Evolutionary conservation across 1,140 invertebrate species (phyloP), one percentile per base, ranked within the genome.

Genomic region (Caenorhabditis remanei): DNA sequence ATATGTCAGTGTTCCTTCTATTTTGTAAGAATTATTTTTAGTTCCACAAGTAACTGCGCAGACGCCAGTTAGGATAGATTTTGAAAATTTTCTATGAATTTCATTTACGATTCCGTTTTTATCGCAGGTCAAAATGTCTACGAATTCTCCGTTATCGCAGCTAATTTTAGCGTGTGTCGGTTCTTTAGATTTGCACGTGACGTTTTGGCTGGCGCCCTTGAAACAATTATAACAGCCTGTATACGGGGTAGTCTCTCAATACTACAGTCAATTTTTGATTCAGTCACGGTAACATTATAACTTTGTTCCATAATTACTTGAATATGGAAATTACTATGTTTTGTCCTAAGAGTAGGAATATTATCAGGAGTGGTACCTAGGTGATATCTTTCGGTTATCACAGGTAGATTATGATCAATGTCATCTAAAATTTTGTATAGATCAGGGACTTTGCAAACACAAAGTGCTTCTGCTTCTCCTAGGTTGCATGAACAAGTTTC

Each of bases 341-440:
- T 58, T 14, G 55, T 58, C n/a, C 55, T 58, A 6, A 58, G 6
- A 4, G 19, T 58, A 19, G 55, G 55, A n/a, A 58, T 19, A 4
- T 58, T 58, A n/a, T 58, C 55, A 16, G 11, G 55, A 0, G 55
- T 19, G 11, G n/a, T 14, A 19, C 19, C 19, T n/a, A 58, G 1
- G 13, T 58, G 55, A n/a, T 58, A 58, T 58, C 55, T 58, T 58
- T 58, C 55, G 55, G 55, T 58, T 58, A 58, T 19, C 19, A 58
- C 19, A 19, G 55, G 55, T 58, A 58, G 19, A n/a, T 58, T 58
- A 11, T 58, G 55, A n/a, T 58, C 6, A 19, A 19, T 58, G n/a
- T 58, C 55, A 58, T 58, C 55, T 19, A 58, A 58, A 14, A 58
- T 58, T 58, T 58, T 58, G 19, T 58, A 58, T 0, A 58, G 55